phyloP scores from a whole-genome alignment of 2,888 invertebrate genomes.

The Lasioglossum malachurum region DNA sequence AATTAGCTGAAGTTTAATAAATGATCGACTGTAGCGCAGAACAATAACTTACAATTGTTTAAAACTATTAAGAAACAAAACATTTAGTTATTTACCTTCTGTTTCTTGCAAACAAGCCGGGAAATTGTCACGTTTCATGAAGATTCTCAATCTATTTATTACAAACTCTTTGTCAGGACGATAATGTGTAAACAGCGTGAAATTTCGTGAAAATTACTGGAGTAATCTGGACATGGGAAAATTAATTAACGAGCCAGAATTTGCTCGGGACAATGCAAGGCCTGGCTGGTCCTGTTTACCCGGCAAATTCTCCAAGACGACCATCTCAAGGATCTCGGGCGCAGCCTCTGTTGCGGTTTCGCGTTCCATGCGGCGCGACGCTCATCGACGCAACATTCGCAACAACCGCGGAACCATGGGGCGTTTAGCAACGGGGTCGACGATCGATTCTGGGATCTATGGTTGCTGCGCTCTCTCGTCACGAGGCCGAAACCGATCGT shows the following conservation, averaged over 20 bases:
- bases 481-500: not conserved
- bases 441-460: not conserved
- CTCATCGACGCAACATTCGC: slow-evolving; percentile 37
- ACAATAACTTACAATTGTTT: no score
- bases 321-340: slow-evolving; percentile 8
- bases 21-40: no score
- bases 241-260: not conserved
- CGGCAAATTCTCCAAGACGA: not conserved
- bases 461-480: not conserved
- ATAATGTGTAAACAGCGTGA: not conserved
- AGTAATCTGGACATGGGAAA: not conserved
- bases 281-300: not conserved
- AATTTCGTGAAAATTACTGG: not conserved
- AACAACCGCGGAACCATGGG: slow-evolving; percentile 55
- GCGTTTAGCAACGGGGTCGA: not conserved
- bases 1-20: no score
- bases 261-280: not conserved
- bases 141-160: not conserved
- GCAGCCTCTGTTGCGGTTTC: slow-evolving; percentile 37
- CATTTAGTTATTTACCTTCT: no score
- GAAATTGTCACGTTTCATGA: no score
- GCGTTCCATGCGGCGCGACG: not conserved
- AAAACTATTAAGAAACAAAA: no score
- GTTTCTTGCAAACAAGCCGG: no score
- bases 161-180: not conserved